A percentile compares a stretch with the other conserved stretches of the same genome.
phyloP scores from a whole-genome alignment of 2,797 vertebrate species.

The Hemitrygon akajei region DNA sequence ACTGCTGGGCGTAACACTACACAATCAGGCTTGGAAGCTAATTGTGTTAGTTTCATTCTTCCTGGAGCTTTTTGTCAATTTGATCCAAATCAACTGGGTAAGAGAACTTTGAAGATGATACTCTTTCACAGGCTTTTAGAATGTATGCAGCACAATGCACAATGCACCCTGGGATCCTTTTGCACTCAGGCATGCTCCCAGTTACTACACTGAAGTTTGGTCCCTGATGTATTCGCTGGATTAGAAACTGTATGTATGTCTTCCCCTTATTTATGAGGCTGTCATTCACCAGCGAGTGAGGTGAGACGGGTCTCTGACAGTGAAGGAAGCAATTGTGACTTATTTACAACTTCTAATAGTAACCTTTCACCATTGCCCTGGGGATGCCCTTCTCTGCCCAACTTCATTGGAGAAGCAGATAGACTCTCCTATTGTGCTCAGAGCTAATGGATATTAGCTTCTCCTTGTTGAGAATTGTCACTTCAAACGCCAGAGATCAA shows the following conservation, averaged over 20 bases:
- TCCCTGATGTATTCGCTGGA: not conserved
- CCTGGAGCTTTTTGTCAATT: not conserved
- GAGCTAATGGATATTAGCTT: constrained; percentile 40
- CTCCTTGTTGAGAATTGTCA: constrained; percentile 42
- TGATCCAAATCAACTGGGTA: not conserved
- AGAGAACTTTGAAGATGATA: not conserved
- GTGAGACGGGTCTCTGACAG: not conserved
- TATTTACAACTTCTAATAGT: constrained; percentile 33
- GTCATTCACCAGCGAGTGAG: not conserved
- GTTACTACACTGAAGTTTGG: not conserved
- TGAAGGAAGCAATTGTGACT: constrained; percentile 34
- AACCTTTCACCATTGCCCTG: constrained; percentile 46
- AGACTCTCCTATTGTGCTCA: constrained; percentile 43
- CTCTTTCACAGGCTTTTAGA: not conserved
- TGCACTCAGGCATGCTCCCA: not conserved
- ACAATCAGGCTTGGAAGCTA: not conserved
- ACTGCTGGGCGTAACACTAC: not conserved
- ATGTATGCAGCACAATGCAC: not conserved
- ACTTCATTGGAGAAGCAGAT: constrained; percentile 38
- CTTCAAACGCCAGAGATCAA: constrained; percentile 41
- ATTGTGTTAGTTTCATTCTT: not conserved
- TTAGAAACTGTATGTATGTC: not conserved
- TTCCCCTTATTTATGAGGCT: constrained; percentile 30
- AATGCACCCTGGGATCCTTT: not conserved
- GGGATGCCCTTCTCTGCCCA: not conserved